Base-by-base conservation (phyloP, 2,113 vertebrate species). In the Phaethornis superciliosus region DNA sequence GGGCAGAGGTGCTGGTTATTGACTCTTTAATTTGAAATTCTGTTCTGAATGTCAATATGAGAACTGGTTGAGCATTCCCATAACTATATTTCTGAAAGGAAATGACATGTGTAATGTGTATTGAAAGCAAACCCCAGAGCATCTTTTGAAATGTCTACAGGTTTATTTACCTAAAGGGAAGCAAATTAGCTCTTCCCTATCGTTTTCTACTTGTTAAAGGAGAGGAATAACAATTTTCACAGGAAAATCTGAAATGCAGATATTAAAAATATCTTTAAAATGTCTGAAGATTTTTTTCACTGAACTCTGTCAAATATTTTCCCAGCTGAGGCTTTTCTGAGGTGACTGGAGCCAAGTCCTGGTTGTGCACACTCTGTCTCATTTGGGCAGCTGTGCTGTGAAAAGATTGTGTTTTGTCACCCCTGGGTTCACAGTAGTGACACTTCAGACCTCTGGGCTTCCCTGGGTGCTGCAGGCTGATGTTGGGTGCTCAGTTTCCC, bases 161-260 rank as follows among this genome's bases (percentile, higher is more conserved):
- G 67, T 94, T 88, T 90, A 71, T 89, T 89, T 93, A 79, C 88
- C 58, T 90, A 92, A 85, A 68, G 54, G 32, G 76, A 92, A 96
- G 59, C 30, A 82, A 85, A 95, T 92, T 63, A 19, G 67, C 32
- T 65, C 80, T 72, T 85, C 54, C 21, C 18, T n/a, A 35, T 83
- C 63, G 59, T 77, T 90, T 80, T 80, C 40, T 86, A 60, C 20
- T 80, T 90, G 17, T 63, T 68, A 90, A 65, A 83, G 27, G 58
- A 80, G 27, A 85, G 63, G 18, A 76, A 79, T 49, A 82, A 51
- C 56, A 90, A 52, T 20, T n/a, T n/a, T 76, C 58, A 30, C 42
- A 85, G 46, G 24, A 85, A 90, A 75, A 83, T 60, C 63, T 83
- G 49, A 90, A 88, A 82, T 68, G 28, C 15, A 42, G 58, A 32